Base-by-base conservation (phyloP, 2,888 invertebrate species). In the Melipona beecheii region DNA sequence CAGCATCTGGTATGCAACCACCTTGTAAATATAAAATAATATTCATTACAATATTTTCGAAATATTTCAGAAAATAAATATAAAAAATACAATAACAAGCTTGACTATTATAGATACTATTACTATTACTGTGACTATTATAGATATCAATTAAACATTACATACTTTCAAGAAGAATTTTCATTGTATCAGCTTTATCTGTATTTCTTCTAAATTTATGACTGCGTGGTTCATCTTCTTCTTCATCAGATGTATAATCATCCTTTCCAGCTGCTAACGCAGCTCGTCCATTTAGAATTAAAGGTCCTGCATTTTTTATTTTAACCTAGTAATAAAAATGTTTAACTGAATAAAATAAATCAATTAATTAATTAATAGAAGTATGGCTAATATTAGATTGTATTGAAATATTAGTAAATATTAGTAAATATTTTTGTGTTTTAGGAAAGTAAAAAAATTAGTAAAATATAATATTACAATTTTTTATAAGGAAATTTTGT, bases 1-100 rank as follows among this genome's bases (percentile, higher is more conserved):
- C 98, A 17, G 99, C 99, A 95, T 99, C 99, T 17, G 99, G 99
- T 93, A 99, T 99, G 89, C 97, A 97, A 24, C 99, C 99, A 93
- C 96, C 96, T 71, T 96, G 58, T 60, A 78, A 15, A 13, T 56
- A 56, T 58, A 73, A 60, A 49, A 66, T 64, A 36, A 31, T 52
- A 54, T 54, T 65, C 6, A 6, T 68, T 24, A 31, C 9, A 68
- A 21, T 6, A 15, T 27, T 75, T 17, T 43, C 62, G 36, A 19
- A 49, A 65, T 36, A 27, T 62, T 68, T 4, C 17, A 36, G 21
- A n/a, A 73, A 11, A 36, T 56, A 36, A 83, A 77, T 2, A 54
- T 49, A 73, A 73, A 73, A 84, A 3, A 64, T 21, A 62, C 17
- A 31, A 62, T 31, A 31, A 6, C 6, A 62, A 31, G 9, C 21